Conservation (phyloP, 2,113 vertebrate genomes). For the Varanus salvator region DNA sequence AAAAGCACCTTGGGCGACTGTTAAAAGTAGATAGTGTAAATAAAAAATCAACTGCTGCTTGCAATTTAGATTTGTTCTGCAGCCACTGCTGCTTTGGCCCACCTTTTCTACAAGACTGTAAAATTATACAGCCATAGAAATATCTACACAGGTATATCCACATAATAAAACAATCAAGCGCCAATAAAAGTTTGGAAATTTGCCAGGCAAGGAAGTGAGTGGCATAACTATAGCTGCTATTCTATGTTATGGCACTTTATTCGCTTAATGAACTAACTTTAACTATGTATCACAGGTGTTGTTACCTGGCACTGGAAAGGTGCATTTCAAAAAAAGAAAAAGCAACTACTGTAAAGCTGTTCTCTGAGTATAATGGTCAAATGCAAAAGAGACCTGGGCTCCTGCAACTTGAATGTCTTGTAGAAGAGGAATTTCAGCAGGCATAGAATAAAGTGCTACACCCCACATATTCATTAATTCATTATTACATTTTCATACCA, state of each 20-base stretch:
- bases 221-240: background rate
- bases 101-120: conserved; percentile 53
- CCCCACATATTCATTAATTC: too few relatives aligned
- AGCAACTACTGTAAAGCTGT: background rate
- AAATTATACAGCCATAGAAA: conserved; percentile 49
- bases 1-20: background rate
- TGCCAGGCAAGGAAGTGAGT: conserved; percentile 31
- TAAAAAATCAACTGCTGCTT: conserved; percentile 56
- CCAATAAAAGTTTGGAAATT: conserved; percentile 59
- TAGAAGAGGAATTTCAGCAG: background rate
- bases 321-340: conserved; percentile 33
- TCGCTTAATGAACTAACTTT: conserved; percentile 48
- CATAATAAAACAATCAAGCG: conserved; percentile 58
- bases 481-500: too few relatives aligned
- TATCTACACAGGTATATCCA: background rate
- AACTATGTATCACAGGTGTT: conserved; percentile 48
- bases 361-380: background rate
- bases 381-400: background rate
- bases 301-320: conserved; percentile 42
- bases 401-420: background rate
- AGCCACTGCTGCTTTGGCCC: background rate
- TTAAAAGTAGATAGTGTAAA: conserved; percentile 57
- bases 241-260: background rate
- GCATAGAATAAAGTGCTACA: too few relatives aligned
- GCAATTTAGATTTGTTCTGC: conserved; percentile 60